Conservation (phyloP, 2,797 vertebrate genomes). For the Prionace glauca region DNA sequence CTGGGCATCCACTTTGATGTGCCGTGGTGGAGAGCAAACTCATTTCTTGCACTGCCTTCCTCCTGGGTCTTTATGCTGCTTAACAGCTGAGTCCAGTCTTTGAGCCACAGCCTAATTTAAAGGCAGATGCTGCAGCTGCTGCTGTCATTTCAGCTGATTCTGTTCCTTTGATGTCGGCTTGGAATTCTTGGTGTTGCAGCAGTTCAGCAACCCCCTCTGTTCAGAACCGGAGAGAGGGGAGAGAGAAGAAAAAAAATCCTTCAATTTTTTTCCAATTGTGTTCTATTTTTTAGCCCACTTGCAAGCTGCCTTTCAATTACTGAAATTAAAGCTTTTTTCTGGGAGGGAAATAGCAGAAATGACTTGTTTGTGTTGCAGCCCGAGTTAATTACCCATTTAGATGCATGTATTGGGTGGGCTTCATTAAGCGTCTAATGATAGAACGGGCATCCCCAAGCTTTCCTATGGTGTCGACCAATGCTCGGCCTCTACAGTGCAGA, state of each 20-base stretch:
- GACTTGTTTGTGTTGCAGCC: slow-evolving; percentile 29
- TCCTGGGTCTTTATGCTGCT: slow-evolving; percentile 72
- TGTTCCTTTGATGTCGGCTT: slow-evolving; percentile 78
- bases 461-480: background rate
- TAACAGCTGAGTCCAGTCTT: slow-evolving; percentile 75
- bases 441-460: background rate
- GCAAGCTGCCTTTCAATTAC: slow-evolving; percentile 21
- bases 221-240: slow-evolving; percentile 44
- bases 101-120: slow-evolving; percentile 83
- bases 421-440: slow-evolving; percentile 10
- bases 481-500: background rate
- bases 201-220: slow-evolving; percentile 54
- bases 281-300: background rate
- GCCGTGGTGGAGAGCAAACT: slow-evolving; percentile 66
- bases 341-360: slow-evolving; percentile 22
- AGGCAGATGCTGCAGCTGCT: slow-evolving; percentile 90
- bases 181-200: slow-evolving; percentile 65
- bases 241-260: background rate
- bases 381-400: slow-evolving; percentile 32
- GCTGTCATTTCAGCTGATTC: slow-evolving; percentile 76
- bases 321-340: slow-evolving; percentile 23
- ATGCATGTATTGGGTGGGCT: background rate
- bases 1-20: slow-evolving; percentile 79
- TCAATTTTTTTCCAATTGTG: slow-evolving; percentile 32
- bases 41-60: slow-evolving; percentile 68